Evolutionary conservation across 2,113 vertebrate genomes (phyloP).

Genomic region (Prunella fulvescens): DNA sequence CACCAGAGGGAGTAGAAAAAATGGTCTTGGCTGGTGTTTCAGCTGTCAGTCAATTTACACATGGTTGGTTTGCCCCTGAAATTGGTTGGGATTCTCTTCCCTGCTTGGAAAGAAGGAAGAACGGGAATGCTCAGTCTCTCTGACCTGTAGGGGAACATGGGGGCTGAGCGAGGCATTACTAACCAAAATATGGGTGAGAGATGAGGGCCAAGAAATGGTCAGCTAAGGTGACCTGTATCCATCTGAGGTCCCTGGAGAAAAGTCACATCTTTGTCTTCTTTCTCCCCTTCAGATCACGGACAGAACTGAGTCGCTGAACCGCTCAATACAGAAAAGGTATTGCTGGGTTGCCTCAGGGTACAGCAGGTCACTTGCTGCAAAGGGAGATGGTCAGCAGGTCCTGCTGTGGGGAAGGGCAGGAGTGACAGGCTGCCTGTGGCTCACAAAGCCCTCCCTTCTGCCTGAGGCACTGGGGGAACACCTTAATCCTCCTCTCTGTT

Average conservation of each 20-base stretch:
- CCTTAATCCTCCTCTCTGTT: neutral
- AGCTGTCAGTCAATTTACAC: neutral
- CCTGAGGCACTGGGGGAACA: neutral
- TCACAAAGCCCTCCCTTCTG: neutral
- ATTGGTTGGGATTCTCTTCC: neutral
- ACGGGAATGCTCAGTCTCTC: neutral
- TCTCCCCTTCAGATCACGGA: slow-evolving; percentile 76
- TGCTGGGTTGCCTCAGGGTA: neutral
- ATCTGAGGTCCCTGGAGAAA: neutral
- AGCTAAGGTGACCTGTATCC: neutral
- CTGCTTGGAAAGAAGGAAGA: neutral
- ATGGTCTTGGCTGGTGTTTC: neutral
- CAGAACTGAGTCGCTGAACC: slow-evolving; percentile 82
- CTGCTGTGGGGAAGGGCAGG: neutral
- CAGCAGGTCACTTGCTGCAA: neutral
- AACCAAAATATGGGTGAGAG: neutral
- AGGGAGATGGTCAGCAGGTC: neutral
- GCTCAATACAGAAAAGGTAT: slow-evolving; percentile 86
- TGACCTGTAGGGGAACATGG: neutral
- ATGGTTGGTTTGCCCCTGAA: neutral
- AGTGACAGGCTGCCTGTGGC: neutral
- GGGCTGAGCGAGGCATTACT: neutral
- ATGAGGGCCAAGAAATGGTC: neutral
- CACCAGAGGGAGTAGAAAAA: neutral
- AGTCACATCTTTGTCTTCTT: neutral